These are phyloP conservation scores for Sarcophaga peregrina DNA, from an alignment of 1,140 invertebrate genomes.

Conservation along the genomic window DNA sequence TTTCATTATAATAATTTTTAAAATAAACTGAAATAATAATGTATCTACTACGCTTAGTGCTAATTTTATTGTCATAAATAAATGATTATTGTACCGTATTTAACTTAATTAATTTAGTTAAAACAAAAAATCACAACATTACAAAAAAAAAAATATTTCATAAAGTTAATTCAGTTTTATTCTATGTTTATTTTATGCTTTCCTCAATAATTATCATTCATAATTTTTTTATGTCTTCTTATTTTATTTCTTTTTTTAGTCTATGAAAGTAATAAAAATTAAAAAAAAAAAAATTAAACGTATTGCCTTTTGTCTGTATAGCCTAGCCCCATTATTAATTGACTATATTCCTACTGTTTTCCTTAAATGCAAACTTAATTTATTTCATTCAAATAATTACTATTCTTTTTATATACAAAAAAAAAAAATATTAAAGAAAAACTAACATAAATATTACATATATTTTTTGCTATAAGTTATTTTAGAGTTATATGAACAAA, in stretches of 20 bases:
- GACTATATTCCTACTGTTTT: not conserved
- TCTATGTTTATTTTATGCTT: not conserved
- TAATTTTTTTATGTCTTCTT: not conserved
- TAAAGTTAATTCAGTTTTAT: not conserved
- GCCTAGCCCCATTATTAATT: not conserved
- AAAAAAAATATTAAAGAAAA: constrained; percentile 1
- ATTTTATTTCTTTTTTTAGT: too few species aligned
- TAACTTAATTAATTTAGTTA: constrained; percentile 29
- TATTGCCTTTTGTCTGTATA: too few species aligned
- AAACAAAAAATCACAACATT: not conserved
- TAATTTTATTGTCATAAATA: constrained; percentile 14
- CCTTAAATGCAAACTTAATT: not conserved
- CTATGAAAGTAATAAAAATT: too few species aligned
- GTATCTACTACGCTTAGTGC: constrained; percentile 30
- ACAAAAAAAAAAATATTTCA: constrained; percentile 22
- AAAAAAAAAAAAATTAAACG: too few species aligned
- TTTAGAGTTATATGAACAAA: constrained; percentile 40
- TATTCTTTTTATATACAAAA: constrained; percentile 23
- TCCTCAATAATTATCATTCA: not conserved
- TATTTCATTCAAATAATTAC: not conserved
- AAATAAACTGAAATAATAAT: constrained; percentile 28
- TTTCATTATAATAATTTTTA: constrained; percentile 10
- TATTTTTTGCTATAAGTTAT: constrained; percentile 40
- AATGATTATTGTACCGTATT: constrained; percentile 33
- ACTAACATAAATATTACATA: constrained; percentile 29